Evolutionary conservation across 2,797 vertebrate genomes (phyloP).

Genomic region (Sarcophilus harrisii): DNA sequence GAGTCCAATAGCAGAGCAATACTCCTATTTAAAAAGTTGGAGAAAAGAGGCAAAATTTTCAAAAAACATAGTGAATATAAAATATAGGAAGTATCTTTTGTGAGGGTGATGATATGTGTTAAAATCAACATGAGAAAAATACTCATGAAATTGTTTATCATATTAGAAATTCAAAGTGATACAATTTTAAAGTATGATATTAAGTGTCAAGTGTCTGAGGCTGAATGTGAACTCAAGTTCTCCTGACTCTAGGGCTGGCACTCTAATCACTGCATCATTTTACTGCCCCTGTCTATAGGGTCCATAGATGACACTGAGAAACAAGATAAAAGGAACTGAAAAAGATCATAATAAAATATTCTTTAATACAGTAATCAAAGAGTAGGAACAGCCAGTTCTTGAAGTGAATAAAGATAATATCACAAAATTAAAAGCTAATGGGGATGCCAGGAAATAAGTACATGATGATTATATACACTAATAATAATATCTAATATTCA

Average conservation of each 20-base stretch:
- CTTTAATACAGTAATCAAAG: not conserved
- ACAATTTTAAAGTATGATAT: not conserved
- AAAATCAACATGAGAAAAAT: not conserved
- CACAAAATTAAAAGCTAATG: not conserved
- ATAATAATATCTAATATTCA: no score
- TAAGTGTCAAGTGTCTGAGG: no score
- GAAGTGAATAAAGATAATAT: not conserved
- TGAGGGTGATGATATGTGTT: not conserved
- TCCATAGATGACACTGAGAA: not conserved
- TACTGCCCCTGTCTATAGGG: not conserved
- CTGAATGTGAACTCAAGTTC: no score
- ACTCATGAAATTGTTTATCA: not conserved
- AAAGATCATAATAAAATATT: not conserved
- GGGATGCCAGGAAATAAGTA: not conserved
- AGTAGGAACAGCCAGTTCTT: not conserved
- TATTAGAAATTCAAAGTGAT: not conserved
- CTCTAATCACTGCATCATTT: no score
- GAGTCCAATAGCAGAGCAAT: not conserved
- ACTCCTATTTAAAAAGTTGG: not conserved
- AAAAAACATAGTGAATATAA: not conserved
- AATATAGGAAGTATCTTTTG: not conserved
- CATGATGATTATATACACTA: not conserved
- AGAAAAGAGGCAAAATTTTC: not conserved
- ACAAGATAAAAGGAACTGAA: not conserved
- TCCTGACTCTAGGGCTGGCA: no score